These are phyloP conservation scores for Hetaerina titia DNA, from an alignment of 2,888 invertebrate species.

Conservation along the genomic window DNA sequence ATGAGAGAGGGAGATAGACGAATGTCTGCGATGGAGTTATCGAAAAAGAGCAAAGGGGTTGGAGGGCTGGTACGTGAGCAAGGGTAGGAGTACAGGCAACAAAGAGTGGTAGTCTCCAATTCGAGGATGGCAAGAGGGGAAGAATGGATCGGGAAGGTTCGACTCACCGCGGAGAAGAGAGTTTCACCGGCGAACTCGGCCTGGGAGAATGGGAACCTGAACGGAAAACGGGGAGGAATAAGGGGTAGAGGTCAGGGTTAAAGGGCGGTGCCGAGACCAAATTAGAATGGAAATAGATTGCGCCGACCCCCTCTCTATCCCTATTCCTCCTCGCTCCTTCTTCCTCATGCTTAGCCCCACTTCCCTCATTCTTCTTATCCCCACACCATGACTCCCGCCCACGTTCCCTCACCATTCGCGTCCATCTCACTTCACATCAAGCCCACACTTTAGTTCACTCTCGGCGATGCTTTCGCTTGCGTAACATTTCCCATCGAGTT, in stretches of 20 bases:
- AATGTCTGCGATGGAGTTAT: background rate
- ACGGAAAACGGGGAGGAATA: background rate
- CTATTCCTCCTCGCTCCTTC: background rate
- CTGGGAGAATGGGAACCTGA: background rate
- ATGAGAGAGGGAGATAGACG: background rate
- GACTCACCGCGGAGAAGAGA: background rate
- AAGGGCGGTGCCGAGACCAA: background rate
- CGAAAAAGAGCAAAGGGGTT: background rate
- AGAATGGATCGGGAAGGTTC: background rate
- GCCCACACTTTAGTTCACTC: background rate
- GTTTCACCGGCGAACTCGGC: background rate
- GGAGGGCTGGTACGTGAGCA: background rate
- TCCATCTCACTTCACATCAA: background rate
- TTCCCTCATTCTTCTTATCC: background rate
- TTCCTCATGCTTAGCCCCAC: background rate
- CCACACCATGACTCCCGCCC: background rate
- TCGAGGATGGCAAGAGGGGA: background rate
- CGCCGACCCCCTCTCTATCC: background rate
- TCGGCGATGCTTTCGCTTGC: background rate
- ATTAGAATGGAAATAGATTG: conserved; percentile 40
- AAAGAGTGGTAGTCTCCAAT: background rate
- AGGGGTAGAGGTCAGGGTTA: background rate
- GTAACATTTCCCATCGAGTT: background rate
- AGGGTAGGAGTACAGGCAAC: background rate
- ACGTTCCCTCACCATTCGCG: background rate